Conservation (phyloP, 2,797 vertebrate genomes). For the Graptemys geographica region DNA sequence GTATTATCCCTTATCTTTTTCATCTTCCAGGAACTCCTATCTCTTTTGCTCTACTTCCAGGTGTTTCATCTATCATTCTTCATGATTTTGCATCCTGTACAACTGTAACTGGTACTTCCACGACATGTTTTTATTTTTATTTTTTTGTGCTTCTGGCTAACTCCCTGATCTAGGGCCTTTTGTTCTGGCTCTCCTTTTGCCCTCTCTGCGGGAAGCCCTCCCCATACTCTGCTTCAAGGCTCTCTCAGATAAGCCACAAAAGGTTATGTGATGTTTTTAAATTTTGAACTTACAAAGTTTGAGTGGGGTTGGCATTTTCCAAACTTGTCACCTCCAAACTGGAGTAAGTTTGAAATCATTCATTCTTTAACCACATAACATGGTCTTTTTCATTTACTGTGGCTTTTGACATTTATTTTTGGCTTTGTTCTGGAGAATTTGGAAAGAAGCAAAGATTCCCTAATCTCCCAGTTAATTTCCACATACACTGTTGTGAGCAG, state of each 20-base stretch:
- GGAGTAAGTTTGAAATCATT: background rate
- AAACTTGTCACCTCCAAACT: background rate
- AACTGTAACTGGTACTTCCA: background rate
- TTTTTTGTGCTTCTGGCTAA: slow-evolving; percentile 12
- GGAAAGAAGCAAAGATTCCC: slow-evolving; percentile 62
- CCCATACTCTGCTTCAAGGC: background rate
- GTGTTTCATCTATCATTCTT: background rate
- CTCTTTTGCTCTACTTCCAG: slow-evolving; percentile 9
- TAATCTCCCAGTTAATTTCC: slow-evolving; percentile 75
- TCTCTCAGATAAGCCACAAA: background rate
- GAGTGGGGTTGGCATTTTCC: background rate
- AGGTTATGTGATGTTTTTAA: background rate
- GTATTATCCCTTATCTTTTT: background rate
- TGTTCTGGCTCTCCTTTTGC: background rate
- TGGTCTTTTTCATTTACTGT: background rate
- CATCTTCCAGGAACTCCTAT: background rate
- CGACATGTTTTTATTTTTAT: background rate
- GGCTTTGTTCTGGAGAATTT: slow-evolving; percentile 56
- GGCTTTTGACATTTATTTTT: slow-evolving; percentile 73
- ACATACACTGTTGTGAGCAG: slow-evolving; percentile 53
- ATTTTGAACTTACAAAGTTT: background rate
- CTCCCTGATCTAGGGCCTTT: slow-evolving; percentile 19
- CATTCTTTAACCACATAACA: background rate
- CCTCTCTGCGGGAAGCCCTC: background rate
- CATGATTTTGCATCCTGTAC: background rate